Percentiles rank a stretch among this genome's conserved stretches.
phyloP scores from a whole-genome alignment of 2,113 vertebrate genomes.

The Psophia crepitans region DNA sequence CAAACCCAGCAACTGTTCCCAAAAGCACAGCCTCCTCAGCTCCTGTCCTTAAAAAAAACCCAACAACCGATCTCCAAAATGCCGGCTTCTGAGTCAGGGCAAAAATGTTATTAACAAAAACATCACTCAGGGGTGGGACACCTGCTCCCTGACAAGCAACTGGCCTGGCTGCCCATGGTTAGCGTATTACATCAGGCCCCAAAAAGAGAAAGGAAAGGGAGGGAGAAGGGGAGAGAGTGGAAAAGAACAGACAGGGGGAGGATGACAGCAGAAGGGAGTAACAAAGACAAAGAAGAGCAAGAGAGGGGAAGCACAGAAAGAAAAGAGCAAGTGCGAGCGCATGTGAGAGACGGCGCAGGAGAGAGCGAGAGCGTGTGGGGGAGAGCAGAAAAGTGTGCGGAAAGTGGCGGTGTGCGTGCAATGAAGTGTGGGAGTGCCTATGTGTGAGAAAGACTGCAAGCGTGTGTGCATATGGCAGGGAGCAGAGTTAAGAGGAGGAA shows the following conservation, averaged over 20 bases:
- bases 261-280: constrained; percentile 31
- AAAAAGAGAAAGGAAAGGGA: constrained; percentile 49
- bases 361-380: constrained; percentile 5
- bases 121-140: constrained; percentile 79
- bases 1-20: constrained; percentile 89
- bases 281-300: constrained; percentile 21
- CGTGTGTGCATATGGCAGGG: neutral
- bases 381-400: constrained; percentile 20
- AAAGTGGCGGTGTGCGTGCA: neutral
- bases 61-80: constrained; percentile 73
- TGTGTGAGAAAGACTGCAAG: neutral
- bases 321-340: constrained; percentile 47
- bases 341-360: constrained; percentile 40
- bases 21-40: constrained; percentile 70
- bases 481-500: neutral
- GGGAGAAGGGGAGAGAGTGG: constrained; percentile 44
- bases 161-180: constrained; percentile 77
- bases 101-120: constrained; percentile 80
- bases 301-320: constrained; percentile 35
- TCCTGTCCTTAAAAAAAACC: constrained; percentile 61
- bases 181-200: constrained; percentile 77
- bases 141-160: constrained; percentile 90
- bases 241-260: constrained; percentile 33
- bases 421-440: neutral
- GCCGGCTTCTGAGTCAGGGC: constrained; percentile 80